Percentiles rank a stretch among this genome's conserved stretches.
These are phyloP conservation scores for Fregetta grallaria DNA, from an alignment of 2,113 vertebrate genomes.

Conservation along the genomic window DNA sequence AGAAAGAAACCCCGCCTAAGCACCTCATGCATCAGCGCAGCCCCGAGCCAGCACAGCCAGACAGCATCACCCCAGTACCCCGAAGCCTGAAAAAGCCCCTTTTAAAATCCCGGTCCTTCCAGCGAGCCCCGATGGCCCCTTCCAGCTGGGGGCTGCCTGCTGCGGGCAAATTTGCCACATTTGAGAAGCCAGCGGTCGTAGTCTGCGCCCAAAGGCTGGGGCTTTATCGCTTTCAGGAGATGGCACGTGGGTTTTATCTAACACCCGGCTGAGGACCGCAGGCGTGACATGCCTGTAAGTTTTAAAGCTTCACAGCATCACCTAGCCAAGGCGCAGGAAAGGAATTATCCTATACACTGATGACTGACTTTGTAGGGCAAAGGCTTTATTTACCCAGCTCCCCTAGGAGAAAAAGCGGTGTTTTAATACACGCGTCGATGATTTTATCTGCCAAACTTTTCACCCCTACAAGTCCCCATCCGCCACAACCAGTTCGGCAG, in stretches of 20 bases:
- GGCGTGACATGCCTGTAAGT: background rate
- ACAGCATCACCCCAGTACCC: background rate
- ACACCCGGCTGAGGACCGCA: background rate
- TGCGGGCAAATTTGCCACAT: rapidly evolving
- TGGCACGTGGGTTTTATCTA: background rate
- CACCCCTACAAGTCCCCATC: background rate
- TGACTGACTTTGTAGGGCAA: rapidly evolving
- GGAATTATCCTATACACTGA: rapidly evolving
- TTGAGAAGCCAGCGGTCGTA: rapidly evolving
- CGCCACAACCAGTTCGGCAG: background rate
- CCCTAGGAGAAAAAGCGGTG: rapidly evolving
- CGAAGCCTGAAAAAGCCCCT: background rate
- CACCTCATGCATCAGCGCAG: background rate
- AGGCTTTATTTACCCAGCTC: background rate
- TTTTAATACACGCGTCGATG: rapidly evolving
- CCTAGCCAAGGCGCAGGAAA: background rate
- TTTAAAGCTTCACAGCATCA: rapidly evolving
- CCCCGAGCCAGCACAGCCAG: background rate
- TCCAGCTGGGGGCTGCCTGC: background rate
- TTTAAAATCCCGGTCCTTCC: rapidly evolving
- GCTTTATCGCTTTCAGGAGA: rapidly evolving
- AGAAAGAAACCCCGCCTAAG: background rate
- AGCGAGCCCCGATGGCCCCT: background rate
- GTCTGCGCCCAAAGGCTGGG: rapidly evolving
- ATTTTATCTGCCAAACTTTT: background rate